Percentiles rank a stretch among this genome's conserved stretches.
These are phyloP conservation scores for Ommatoiulus sabulosus DNA, from an alignment of 2,888 invertebrate species.

Conservation along the genomic window DNA sequence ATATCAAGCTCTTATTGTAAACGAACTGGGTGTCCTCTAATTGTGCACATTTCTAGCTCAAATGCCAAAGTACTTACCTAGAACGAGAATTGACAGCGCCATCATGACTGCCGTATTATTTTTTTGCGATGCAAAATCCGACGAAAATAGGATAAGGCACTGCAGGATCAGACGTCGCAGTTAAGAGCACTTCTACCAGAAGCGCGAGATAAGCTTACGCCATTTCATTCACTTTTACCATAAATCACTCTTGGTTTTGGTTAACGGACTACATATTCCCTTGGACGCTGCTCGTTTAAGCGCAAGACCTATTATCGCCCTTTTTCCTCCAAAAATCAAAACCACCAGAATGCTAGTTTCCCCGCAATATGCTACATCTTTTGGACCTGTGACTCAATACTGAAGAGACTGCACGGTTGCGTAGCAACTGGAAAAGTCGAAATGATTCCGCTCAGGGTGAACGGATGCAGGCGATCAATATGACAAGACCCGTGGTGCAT, in stretches of 20 bases:
- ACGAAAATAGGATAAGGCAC: constrained; percentile 35
- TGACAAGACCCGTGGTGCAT: background rate
- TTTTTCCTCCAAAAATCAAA: constrained; percentile 13
- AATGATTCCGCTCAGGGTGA: constrained; percentile 27
- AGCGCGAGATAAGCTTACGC: background rate
- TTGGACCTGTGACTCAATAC: constrained; percentile 20
- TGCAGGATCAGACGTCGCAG: constrained; percentile 12
- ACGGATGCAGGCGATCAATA: constrained; percentile 36
- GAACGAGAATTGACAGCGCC: background rate
- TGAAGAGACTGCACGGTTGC: constrained; percentile 30
- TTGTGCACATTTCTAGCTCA: background rate
- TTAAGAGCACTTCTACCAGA: constrained; percentile 1
- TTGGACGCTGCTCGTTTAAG: background rate
- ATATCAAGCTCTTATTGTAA: background rate
- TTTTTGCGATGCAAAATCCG: constrained; percentile 19
- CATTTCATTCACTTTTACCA: background rate
- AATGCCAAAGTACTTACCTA: background rate
- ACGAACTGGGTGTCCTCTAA: background rate
- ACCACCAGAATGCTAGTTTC: constrained; percentile 3
- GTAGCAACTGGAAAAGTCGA: constrained; percentile 36
- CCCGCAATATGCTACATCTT: constrained; percentile 24
- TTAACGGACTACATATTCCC: background rate
- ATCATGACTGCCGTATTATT: constrained; percentile 33
- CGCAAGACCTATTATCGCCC: background rate
- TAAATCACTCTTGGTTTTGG: background rate